A percentile compares a stretch with the other conserved stretches of the same genome.
Conservation (phyloP, 2,797 vertebrate genomes). For the Takifugu ocellatus region DNA sequence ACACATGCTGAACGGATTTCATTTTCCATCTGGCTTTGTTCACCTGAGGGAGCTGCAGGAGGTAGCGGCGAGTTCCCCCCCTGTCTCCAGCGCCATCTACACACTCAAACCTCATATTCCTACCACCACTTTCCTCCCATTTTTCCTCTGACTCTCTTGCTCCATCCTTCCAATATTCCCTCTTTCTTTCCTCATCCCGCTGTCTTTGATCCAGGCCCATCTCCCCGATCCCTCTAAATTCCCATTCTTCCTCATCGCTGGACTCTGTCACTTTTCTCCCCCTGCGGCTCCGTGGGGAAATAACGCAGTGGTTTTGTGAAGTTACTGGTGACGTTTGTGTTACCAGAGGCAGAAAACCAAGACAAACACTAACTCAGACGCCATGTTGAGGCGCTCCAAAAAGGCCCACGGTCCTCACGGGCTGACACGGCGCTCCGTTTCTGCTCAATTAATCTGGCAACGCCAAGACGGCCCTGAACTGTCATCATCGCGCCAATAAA, state of each 20-base stretch:
- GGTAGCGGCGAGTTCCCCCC: no score
- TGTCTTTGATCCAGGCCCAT: constrained; percentile 16
- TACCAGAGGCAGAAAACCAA: constrained; percentile 42
- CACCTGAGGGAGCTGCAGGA: no score
- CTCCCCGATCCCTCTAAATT: constrained; percentile 18
- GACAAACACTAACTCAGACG: constrained; percentile 28
- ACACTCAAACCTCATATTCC: no score
- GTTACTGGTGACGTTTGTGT: constrained; percentile 45
- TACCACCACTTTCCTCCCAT: neutral
- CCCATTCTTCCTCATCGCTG: constrained; percentile 11
- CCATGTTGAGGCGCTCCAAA: constrained; percentile 34
- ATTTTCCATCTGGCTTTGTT: no score
- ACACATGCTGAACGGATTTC: no score
- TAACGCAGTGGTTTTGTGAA: constrained; percentile 16
- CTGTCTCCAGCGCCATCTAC: no score
- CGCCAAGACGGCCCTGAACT: constrained; percentile 56
- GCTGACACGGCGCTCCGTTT: neutral
- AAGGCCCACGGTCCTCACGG: constrained; percentile 22
- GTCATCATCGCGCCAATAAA: constrained; percentile 69
- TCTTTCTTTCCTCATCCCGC: constrained; percentile 11
- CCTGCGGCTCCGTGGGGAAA: constrained; percentile 16
- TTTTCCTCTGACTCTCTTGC: neutral
- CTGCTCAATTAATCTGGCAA: constrained; percentile 66
- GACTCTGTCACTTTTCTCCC: neutral
- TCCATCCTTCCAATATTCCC: neutral